Percentiles rank a stretch among this genome's conserved stretches.
These are phyloP conservation scores for Xestoiulus laeticollis DNA, from an alignment of 2,888 invertebrate genomes.

Conservation along the genomic window DNA sequence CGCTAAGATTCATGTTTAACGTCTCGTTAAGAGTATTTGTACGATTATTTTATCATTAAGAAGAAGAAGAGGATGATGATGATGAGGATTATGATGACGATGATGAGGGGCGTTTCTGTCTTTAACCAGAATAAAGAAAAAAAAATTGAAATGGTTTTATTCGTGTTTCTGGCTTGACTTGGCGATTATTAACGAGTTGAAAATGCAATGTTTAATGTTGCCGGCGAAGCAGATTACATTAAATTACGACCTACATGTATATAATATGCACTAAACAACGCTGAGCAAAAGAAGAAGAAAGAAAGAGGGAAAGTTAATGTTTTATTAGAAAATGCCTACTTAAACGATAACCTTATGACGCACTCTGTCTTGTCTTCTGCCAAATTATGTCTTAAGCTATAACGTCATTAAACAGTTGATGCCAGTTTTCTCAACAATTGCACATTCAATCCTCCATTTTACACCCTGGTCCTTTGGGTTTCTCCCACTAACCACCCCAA, in stretches of 20 bases:
- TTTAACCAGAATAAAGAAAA: not conserved
- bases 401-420: not conserved
- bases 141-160: not conserved
- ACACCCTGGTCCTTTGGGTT: not conserved
- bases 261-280: not conserved
- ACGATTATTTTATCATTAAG: not conserved
- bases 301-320: not conserved
- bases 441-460: not conserved
- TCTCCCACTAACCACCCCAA: not conserved
- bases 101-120: not conserved
- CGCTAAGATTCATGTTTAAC: not conserved
- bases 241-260: not conserved
- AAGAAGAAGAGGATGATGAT: not conserved
- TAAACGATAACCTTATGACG: slow-evolving; percentile 29
- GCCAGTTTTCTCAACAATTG: slow-evolving; percentile 25
- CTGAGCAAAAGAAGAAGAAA: not conserved
- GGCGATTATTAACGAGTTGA: not conserved
- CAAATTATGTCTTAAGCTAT: slow-evolving; percentile 37
- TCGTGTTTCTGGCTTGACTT: not conserved
- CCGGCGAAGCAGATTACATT: not conserved
- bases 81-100: not conserved
- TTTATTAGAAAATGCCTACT: slow-evolving; percentile 34
- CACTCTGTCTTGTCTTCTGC: slow-evolving; percentile 12
- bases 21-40: not conserved
- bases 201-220: not conserved